Evolutionary conservation across 2,888 invertebrate genomes (phyloP).

Genomic region (Achlya flavicornis): DNA sequence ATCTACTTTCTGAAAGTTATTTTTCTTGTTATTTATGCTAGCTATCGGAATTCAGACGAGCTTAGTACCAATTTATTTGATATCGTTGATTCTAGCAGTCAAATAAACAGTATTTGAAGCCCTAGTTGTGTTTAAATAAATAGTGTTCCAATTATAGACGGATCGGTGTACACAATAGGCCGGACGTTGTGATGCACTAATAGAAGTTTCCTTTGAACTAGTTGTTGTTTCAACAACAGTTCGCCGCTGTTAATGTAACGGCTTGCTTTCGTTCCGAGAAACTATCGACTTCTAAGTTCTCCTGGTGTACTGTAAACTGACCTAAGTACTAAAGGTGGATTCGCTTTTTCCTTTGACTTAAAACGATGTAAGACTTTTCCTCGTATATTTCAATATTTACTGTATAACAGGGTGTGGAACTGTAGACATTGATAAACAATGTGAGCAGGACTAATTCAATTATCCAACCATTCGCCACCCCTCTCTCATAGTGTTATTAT

Average conservation of each 20-base stretch:
- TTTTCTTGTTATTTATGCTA: conserved; percentile 14
- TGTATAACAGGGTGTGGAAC: not conserved
- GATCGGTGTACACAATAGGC: conserved; percentile 59
- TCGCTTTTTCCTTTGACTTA: not conserved
- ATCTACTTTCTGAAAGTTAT: conserved; percentile 11
- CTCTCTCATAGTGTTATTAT: conserved; percentile 25
- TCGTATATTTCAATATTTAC: not conserved
- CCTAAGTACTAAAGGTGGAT: not conserved
- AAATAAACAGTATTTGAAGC: conserved; percentile 10
- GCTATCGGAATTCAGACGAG: not conserved
- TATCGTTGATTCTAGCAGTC: not conserved
- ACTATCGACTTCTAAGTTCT: conserved; percentile 42
- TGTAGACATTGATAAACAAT: conserved; percentile 20
- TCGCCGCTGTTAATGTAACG: conserved; percentile 56
- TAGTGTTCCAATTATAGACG: conserved; percentile 56
- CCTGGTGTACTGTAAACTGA: conserved; percentile 18
- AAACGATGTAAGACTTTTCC: not conserved
- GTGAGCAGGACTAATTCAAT: conserved; percentile 49
- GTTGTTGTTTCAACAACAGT: conserved; percentile 52
- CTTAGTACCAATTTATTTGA: not conserved
- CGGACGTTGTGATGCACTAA: conserved; percentile 70
- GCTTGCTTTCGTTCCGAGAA: conserved; percentile 50
- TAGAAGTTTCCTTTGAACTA: conserved; percentile 77
- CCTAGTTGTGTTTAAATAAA: conserved; percentile 23
- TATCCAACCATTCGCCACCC: conserved; percentile 46